Evolutionary conservation across 2,888 invertebrate species (phyloP).

Genomic region (Torymus texanus): DNA sequence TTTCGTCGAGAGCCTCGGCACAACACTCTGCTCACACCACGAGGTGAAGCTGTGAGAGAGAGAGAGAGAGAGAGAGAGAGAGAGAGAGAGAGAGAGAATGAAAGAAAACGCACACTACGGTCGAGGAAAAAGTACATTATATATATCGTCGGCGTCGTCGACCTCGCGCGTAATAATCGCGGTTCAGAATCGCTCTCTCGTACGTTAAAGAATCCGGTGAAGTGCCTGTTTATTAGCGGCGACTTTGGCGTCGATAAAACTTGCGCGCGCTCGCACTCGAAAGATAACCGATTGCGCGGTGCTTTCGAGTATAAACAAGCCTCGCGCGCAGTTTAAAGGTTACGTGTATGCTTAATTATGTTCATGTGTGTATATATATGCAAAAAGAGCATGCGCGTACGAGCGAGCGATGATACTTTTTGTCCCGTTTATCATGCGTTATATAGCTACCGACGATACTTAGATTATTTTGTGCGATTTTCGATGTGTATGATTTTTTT

Average conservation of each 20-base stretch:
- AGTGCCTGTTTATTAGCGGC: constrained; percentile 42
- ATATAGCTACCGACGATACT: no score
- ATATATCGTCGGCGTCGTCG: no score
- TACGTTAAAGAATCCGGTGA: constrained; percentile 18
- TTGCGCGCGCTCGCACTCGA: constrained; percentile 32
- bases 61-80: background rate
- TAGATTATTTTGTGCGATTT: no score
- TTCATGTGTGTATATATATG: background rate
- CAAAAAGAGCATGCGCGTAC: background rate
- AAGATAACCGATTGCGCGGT: constrained; percentile 33
- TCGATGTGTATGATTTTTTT: no score
- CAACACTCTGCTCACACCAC: constrained; percentile 28
- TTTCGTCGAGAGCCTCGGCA: background rate
- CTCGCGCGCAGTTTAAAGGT: constrained; percentile 22
- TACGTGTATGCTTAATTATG: constrained; percentile 11
- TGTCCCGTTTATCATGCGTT: no score
- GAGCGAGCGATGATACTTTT: constrained; percentile 6
- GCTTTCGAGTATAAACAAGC: constrained; percentile 36
- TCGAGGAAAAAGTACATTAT: no score
- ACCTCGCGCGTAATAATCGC: constrained; percentile 17
- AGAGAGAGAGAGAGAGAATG: no score
- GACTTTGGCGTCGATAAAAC: constrained; percentile 24
- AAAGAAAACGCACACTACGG: no score
- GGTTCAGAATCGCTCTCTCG: constrained; percentile 14
- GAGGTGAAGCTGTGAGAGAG: constrained; percentile 49